A percentile compares a stretch with the other conserved stretches of the same genome.
Evolutionary conservation across 2,113 vertebrate genomes (phyloP).

Genomic region (Muntiacus reevesi): DNA sequence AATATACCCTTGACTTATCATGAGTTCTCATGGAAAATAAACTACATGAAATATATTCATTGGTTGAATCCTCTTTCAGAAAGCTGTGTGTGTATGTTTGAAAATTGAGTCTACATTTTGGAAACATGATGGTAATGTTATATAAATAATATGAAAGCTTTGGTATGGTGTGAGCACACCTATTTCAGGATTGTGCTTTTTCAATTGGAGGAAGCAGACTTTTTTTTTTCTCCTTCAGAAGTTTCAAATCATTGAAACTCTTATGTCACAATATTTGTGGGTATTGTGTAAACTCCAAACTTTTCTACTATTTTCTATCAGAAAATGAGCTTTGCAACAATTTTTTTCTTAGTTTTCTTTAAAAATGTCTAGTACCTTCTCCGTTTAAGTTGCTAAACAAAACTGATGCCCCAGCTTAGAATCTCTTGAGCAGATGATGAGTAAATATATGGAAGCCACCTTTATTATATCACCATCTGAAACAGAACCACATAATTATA

Average conservation of each 20-base stretch:
- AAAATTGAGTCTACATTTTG: not conserved
- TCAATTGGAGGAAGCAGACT: not conserved
- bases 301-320: constrained; percentile 52
- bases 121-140: not conserved
- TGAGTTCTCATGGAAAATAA: not conserved
- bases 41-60: not conserved
- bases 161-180: not conserved
- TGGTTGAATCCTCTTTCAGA: not conserved
- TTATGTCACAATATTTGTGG: not conserved
- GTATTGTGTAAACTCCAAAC: not conserved
- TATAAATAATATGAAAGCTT: not conserved
- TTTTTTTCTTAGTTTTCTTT: constrained; percentile 46
- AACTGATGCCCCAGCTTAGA: not conserved
- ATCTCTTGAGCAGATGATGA: constrained; percentile 8
- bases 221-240: not conserved
- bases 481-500: not conserved
- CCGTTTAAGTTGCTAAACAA: constrained; percentile 37
- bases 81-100: not conserved
- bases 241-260: not conserved
- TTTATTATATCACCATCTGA: not conserved
- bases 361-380: constrained; percentile 49
- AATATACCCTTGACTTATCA: not conserved
- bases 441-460: not conserved
- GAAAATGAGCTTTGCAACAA: constrained; percentile 15
- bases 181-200: not conserved